phyloP scores from a whole-genome alignment of 1,140 invertebrate genomes.

The Euwallacea similis region DNA sequence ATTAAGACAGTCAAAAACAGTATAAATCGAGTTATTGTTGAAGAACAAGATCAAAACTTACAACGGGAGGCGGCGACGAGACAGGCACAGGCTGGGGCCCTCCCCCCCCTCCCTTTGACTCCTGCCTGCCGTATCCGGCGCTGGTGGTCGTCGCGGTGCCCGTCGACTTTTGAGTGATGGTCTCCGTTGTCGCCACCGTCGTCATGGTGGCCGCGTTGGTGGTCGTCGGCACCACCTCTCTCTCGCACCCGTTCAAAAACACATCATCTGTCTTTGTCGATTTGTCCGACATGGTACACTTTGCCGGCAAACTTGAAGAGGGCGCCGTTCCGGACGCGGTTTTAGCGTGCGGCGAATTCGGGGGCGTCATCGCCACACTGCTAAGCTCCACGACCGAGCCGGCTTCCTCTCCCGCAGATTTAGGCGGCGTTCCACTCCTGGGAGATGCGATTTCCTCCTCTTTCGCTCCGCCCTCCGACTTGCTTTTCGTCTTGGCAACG shows the following conservation, averaged over 20 bases:
- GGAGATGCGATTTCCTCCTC: not conserved
- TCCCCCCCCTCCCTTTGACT: constrained; percentile 25
- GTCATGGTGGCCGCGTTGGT: constrained; percentile 56
- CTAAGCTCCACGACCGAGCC: constrained; percentile 53
- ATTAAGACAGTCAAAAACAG: too few species aligned
- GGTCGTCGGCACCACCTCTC: constrained; percentile 52
- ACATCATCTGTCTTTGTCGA: constrained; percentile 58
- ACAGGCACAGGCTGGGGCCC: constrained; percentile 13
- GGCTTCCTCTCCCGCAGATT: not conserved
- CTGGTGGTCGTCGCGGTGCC: constrained; percentile 20
- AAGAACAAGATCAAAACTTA: constrained; percentile 8
- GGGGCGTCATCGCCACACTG: constrained; percentile 60
- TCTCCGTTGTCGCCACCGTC: constrained; percentile 43
- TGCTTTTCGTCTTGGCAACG: constrained; percentile 61
- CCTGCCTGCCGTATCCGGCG: constrained; percentile 18
- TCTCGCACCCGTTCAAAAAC: constrained; percentile 49
- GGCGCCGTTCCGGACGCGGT: not conserved
- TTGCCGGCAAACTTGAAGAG: constrained; percentile 51
- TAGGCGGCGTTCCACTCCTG: not conserved
- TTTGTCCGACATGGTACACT: constrained; percentile 58
- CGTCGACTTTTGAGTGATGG: constrained; percentile 25
- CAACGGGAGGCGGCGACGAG: constrained; percentile 42
- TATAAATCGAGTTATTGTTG: not conserved
- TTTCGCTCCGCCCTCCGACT: not conserved
- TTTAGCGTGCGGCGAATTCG: constrained; percentile 59